Evolutionary conservation across 1,140 invertebrate species (phyloP), one percentile per base, ranked within the genome.

Genomic region (Aphis gossypii): DNA sequence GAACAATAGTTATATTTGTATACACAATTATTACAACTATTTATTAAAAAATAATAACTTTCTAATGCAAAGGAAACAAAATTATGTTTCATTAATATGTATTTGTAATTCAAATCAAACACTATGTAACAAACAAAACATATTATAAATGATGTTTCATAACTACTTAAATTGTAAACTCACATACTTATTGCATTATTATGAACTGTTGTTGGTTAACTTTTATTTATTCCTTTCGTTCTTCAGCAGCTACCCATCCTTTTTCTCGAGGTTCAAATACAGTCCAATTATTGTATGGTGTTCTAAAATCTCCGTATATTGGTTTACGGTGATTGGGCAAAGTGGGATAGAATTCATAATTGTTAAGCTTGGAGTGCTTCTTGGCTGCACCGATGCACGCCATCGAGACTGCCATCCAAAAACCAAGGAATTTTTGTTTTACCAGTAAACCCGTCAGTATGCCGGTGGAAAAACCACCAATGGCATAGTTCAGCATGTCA

Each of bases 381-480:
- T 96, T 96, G 1, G 96, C n/a, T n/a, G 96, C 94, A 8, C 95
- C 97, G 7, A 95, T 94, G 21, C 95, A 92, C 21, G 96, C 96
- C 84, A 96, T 94, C 14, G 94, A 38, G 14, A 94, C 9, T 41
- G 94, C 94, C 5, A 94, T 94, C 30, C 95, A 92, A 23, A 94
- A 94, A 8, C 95, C 95, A 6, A 95, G 94, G 2, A 95, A 93
- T 4, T 94, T 95, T 1, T 94, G 94, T 91, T 95, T 95, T 46
- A 95, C 95, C 96, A 96, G 96, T 18, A 96, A 95, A n/a, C 96
- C 96, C 76, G 95, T 95, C 11, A 97, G 94, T 23, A 95, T 95
- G 1, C 96, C 97, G 82, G 96, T 96, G 7, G 95, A 95, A 23
- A 95, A 94, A 21, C 96, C 97, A 25, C 97, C 97, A 21, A 95